Evolutionary conservation across 2,113 vertebrate species (phyloP).

Genomic region (Sterrhoptilus dennistouni): DNA sequence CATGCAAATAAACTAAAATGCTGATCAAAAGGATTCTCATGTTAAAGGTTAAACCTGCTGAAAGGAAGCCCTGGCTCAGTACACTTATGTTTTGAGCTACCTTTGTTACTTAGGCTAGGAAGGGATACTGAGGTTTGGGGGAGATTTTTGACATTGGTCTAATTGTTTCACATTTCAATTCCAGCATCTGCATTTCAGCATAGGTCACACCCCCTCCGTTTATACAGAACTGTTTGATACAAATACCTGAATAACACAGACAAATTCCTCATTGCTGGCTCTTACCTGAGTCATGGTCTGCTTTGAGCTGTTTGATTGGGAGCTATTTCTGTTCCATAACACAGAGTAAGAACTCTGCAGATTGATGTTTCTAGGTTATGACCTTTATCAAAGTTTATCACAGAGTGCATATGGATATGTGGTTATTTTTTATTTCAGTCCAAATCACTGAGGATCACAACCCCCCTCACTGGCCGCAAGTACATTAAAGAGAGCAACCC

Average conservation of each 20-base stretch:
- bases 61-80: background rate
- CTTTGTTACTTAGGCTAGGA: background rate
- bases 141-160: background rate
- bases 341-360: background rate
- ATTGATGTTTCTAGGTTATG: background rate
- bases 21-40: background rate
- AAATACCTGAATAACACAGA: background rate
- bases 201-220: background rate
- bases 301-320: background rate
- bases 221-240: no score
- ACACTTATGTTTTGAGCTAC: accelerated
- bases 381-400: background rate
- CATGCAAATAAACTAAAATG: background rate
- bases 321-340: background rate
- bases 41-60: background rate
- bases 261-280: background rate
- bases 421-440: slow-evolving; percentile 67
- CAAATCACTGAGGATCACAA: slow-evolving; percentile 79
- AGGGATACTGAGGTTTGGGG: background rate
- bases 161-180: background rate
- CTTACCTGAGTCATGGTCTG: background rate
- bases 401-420: background rate
- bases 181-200: background rate
- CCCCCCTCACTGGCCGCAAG: slow-evolving; percentile 84
- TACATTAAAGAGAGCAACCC: slow-evolving; percentile 80